Base-by-base conservation (phyloP, 2,113 vertebrate genomes). In the Gymnogyps californianus region DNA sequence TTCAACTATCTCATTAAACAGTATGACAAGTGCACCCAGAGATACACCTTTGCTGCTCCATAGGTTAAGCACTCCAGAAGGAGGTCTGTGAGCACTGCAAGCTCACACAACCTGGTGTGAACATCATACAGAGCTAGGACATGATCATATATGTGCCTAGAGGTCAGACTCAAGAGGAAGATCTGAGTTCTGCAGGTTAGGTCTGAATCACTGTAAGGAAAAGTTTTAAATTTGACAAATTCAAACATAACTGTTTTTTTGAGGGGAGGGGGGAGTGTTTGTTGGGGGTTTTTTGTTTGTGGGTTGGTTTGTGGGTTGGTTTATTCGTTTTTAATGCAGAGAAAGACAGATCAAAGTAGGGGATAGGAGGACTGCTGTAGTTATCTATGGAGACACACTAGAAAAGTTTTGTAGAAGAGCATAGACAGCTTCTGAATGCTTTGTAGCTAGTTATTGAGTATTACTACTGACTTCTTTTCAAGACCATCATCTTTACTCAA, bases 191-290 rank as follows among this genome's bases (percentile, higher is more conserved):
- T 57, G 49, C 16, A 57, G 42, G 42, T 34, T 29, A 64, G n/a
- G 16, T 42, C 25, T 65, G 42, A 65, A 65, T 42, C 16, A 65
- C 11, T 1, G 0, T 40, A 20, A 78, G 16, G 6, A 71, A 64
- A 55, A 19, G 16, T 6, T 71, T 80, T 67, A n/a, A 77, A 40
- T 46, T 17, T 71, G 21, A 49, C 32, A 51, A 15, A 64, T 19
- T 28, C 57, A 40, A 49, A 29, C 6, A 7, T 40, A 69, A 57
- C 8, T 34, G 16, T 2, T 22, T 72, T 51, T 32, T 40, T 18
- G 2, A 0, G 12, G 25, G 16, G 10, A 3, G 8, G 4, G 22
- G 0, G 6, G 8, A 21, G 18, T 19, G 14, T 13, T 22, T 29
- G 38, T 38, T 38, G 38, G 38, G 38, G 38, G 38, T 61, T 59